These are phyloP conservation scores for Lasioglossum leucozonium DNA, from an alignment of 2,888 invertebrate species.

Conservation along the genomic window DNA sequence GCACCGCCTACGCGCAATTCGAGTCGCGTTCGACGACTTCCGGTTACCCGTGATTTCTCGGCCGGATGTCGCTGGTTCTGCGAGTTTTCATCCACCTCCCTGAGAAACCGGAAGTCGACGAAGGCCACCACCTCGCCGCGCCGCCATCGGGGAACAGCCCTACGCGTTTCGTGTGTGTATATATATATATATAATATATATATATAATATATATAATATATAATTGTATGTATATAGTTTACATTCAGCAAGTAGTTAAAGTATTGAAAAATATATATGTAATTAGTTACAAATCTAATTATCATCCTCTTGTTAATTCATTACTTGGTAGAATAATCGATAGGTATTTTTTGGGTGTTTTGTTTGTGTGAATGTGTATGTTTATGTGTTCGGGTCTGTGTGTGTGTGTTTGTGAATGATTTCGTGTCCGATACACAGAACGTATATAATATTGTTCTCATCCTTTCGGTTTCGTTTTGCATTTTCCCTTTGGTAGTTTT, in stretches of 20 bases:
- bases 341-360: constrained; percentile 70
- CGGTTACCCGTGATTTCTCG: constrained; percentile 16
- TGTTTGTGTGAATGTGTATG: constrained; percentile 52
- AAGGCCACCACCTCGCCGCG: constrained; percentile 20
- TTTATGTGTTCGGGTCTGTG: constrained; percentile 39
- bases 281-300: constrained; percentile 84
- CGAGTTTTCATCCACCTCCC: not conserved
- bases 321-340: constrained; percentile 76
- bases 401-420: constrained; percentile 18
- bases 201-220: constrained; percentile 71
- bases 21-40: constrained; percentile 42
- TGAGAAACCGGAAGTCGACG: constrained; percentile 21
- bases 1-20: constrained; percentile 36
- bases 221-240: constrained; percentile 78
- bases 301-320: constrained; percentile 76
- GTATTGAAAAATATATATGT: constrained; percentile 84
- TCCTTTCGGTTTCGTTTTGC: constrained; percentile 41
- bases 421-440: constrained; percentile 63
- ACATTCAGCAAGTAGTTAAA: constrained; percentile 84
- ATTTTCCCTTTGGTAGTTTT: constrained; percentile 38
- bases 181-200: constrained; percentile 70
- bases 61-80: not conserved
- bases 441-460: constrained; percentile 52
- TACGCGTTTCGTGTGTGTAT: constrained; percentile 62
- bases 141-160: constrained; percentile 59